Percentiles rank a stretch among this genome's conserved stretches.
Conservation (phyloP, 2,113 vertebrate species). For the Cinclus mexicanus region DNA sequence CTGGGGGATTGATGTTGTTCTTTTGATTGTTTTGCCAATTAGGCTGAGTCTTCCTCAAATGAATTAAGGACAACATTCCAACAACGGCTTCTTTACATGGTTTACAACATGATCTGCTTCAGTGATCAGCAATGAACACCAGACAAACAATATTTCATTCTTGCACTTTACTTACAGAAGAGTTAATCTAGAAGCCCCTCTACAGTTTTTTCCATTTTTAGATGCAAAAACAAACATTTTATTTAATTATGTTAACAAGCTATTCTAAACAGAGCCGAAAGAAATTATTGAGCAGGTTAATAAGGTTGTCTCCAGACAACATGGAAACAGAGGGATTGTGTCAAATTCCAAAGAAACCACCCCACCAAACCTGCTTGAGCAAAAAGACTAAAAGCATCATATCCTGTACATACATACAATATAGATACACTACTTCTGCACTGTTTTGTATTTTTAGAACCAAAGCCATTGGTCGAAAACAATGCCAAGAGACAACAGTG, state of each 20-base stretch:
- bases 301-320: background rate
- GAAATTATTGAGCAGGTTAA: background rate
- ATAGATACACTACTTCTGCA: background rate
- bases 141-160: background rate
- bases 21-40: background rate
- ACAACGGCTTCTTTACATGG: background rate
- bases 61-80: background rate
- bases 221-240: background rate
- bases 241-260: background rate
- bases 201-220: background rate
- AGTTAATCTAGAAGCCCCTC: background rate
- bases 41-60: background rate
- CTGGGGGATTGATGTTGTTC: background rate
- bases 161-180: background rate
- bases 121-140: background rate
- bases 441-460: background rate
- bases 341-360: background rate
- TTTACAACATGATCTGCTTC: background rate
- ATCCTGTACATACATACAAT: background rate
- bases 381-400: background rate
- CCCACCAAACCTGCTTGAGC: background rate
- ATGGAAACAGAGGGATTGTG: fast-evolving
- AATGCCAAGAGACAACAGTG: background rate
- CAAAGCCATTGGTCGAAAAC: background rate
- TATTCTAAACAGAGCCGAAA: background rate